These are phyloP conservation scores for Synaphobranchus kaupii DNA, from an alignment of 2,797 vertebrate genomes.

Conservation along the genomic window DNA sequence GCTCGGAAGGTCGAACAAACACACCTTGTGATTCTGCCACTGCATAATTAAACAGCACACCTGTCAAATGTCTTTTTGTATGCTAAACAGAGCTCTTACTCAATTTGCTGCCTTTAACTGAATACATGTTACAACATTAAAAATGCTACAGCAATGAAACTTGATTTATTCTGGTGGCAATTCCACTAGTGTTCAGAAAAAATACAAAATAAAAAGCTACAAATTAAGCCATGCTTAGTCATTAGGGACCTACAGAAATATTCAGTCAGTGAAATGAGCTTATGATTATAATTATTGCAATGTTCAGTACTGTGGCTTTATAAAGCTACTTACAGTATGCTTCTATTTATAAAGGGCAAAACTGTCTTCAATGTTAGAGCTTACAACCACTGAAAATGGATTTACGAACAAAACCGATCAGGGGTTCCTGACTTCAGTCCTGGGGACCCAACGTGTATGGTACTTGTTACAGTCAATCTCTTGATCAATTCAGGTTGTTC, in stretches of 20 bases:
- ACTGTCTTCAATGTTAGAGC: background rate
- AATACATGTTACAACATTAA: conserved; percentile 20
- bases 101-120: conserved; percentile 31
- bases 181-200: background rate
- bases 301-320: background rate
- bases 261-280: conserved; percentile 24
- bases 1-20: conserved; percentile 36
- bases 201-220: background rate
- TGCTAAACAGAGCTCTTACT: conserved; percentile 33
- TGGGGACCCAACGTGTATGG: background rate
- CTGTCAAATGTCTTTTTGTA: conserved; percentile 33
- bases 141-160: background rate
- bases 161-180: conserved; percentile 12
- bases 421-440: background rate
- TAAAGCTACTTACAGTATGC: background rate
- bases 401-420: background rate
- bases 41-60: conserved; percentile 39
- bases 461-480: background rate
- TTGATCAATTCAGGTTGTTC: background rate
- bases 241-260: background rate
- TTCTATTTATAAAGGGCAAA: background rate
- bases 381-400: background rate
- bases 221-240: conserved; percentile 6
- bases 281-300: conserved; percentile 5
- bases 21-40: conserved; percentile 37